phyloP scores from a whole-genome alignment of 2,113 vertebrate species.

The Cettia cetti region DNA sequence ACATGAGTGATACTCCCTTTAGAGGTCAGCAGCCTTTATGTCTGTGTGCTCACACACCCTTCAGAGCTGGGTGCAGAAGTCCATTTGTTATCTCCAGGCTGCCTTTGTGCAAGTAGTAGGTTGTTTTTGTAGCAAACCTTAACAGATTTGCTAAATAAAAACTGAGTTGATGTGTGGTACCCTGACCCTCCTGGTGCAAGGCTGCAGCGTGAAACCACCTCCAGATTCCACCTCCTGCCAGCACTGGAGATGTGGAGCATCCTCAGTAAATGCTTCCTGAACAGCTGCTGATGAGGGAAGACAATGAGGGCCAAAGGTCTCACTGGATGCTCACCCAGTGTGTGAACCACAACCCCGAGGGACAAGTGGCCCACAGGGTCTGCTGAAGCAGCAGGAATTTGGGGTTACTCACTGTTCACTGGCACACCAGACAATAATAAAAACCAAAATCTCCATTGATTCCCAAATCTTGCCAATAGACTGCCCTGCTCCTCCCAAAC shows the following conservation, averaged over 20 bases:
- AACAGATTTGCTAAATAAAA: slow-evolving; percentile 2
- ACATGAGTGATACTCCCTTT: background rate
- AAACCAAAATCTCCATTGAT: background rate
- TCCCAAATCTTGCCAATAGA: background rate
- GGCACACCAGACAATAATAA: background rate
- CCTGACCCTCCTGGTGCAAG: accelerated
- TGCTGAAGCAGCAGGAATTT: background rate
- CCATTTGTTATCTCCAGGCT: background rate
- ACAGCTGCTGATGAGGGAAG: background rate
- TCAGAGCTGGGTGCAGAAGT: background rate
- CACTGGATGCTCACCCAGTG: background rate
- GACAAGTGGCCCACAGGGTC: background rate
- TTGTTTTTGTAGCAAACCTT: background rate
- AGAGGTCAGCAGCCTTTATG: background rate
- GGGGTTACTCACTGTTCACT: background rate
- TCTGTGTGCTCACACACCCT: background rate
- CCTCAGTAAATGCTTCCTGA: background rate
- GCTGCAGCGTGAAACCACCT: background rate
- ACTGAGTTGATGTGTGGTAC: background rate
- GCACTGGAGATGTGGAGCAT: background rate
- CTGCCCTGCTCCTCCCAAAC: background rate
- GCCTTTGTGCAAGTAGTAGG: background rate
- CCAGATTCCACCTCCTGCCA: background rate
- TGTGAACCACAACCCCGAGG: background rate
- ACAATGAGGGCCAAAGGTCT: background rate